Conservation (phyloP, 2,888 invertebrate species). For the Neocrepidodera transversa region DNA sequence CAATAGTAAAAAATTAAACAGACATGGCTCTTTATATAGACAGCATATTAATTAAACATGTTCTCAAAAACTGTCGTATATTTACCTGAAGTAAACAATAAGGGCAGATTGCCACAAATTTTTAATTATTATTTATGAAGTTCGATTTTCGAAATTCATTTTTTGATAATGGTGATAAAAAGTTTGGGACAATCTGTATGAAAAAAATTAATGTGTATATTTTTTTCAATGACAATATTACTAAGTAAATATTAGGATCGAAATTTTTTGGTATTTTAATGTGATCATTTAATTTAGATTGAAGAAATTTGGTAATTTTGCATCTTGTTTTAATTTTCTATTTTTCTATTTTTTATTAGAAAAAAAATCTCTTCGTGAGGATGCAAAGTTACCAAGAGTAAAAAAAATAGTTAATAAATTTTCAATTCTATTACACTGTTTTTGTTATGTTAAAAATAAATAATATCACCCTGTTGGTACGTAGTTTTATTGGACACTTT, state of each 20-base stretch:
- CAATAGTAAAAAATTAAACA: too few relatives aligned
- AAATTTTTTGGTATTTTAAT: constrained; percentile 30
- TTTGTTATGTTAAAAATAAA: constrained; percentile 51
- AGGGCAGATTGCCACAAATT: neutral
- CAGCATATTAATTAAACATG: neutral
- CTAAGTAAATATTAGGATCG: constrained; percentile 34
- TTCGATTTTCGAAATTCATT: neutral
- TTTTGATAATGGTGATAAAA: neutral
- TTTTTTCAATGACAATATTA: constrained; percentile 43
- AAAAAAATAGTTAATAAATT: constrained; percentile 28
- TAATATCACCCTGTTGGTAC: constrained; percentile 49
- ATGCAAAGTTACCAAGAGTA: constrained; percentile 1
- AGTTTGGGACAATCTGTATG: neutral
- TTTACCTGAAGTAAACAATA: constrained; percentile 30
- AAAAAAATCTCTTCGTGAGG: neutral
- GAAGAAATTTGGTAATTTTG: constrained; percentile 20
- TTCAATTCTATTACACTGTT: constrained; percentile 47
- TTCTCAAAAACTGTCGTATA: neutral
- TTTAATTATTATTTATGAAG: constrained; percentile 23
- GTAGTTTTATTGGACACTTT: neutral
- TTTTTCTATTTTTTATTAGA: constrained; percentile 8
- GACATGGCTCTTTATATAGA: too few relatives aligned
- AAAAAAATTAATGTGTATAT: constrained; percentile 21
- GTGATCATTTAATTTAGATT: constrained; percentile 33
- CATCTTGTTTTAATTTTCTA: constrained; percentile 5